Conservation (phyloP, 2,888 invertebrate species). For the Rambutsinella grinnellia region DNA sequence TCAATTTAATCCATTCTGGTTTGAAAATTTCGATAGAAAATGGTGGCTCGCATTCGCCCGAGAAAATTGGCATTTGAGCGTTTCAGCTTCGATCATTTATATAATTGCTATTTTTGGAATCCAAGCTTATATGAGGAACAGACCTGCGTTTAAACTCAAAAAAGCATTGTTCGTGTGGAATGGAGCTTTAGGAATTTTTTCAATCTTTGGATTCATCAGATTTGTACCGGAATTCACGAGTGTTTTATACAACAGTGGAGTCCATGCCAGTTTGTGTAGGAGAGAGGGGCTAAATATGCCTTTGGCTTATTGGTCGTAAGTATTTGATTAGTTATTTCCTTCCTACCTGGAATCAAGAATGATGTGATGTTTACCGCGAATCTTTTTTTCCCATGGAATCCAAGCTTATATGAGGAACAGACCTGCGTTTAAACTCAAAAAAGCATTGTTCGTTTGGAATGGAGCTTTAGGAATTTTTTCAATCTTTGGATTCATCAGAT, state of each 20-base stretch:
- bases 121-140: conserved; percentile 41
- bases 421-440: conserved; percentile 12
- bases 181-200: conserved; percentile 42
- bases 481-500: conserved; percentile 51
- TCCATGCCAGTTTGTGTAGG: conserved; percentile 36
- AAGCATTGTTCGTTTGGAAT: background rate
- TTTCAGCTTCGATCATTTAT: conserved; percentile 41
- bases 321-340: too few relatives aligned
- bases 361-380: too few relatives aligned
- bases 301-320: conserved; percentile 44
- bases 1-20: conserved; percentile 39
- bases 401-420: conserved; percentile 44
- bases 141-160: conserved; percentile 46
- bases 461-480: conserved; percentile 44
- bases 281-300: conserved; percentile 37
- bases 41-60: conserved; percentile 50
- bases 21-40: conserved; percentile 52
- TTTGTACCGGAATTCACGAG: conserved; percentile 44
- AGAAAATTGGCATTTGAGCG: conserved; percentile 45
- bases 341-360: too few relatives aligned
- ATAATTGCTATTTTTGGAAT: conserved; percentile 50
- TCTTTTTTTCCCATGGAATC: too few relatives aligned
- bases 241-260: conserved; percentile 14
- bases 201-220: conserved; percentile 53
- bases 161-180: conserved; percentile 49